A percentile compares a stretch with the other conserved stretches of the same genome.
phyloP scores from a whole-genome alignment of 2,797 vertebrate species.

The Lerista edwardsae region DNA sequence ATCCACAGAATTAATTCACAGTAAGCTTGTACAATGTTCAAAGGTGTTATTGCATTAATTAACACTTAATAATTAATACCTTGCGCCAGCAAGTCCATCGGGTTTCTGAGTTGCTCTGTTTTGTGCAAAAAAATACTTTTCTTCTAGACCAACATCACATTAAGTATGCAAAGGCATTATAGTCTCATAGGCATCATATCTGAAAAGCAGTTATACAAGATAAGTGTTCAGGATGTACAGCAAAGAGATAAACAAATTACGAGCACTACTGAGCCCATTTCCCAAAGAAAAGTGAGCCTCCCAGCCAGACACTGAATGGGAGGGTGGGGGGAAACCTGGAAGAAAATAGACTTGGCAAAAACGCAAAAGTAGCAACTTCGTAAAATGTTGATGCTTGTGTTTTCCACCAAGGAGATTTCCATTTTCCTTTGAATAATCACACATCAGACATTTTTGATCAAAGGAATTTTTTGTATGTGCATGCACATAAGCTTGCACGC shows the following conservation, averaged over 20 bases:
- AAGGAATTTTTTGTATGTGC: background rate
- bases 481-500: too few relatives aligned
- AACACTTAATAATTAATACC: slow-evolving; percentile 58
- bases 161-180: background rate
- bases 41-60: slow-evolving; percentile 52
- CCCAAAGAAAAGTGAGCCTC: background rate
- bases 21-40: slow-evolving; percentile 43
- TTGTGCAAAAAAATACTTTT: slow-evolving; percentile 46
- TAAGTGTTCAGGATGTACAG: slow-evolving; percentile 22
- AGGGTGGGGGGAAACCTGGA: slow-evolving; percentile 14
- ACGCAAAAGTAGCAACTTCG: slow-evolving; percentile 31
- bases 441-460: slow-evolving; percentile 2
- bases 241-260: background rate
- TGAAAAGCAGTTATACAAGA: background rate
- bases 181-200: background rate
- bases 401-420: background rate
- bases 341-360: slow-evolving; percentile 35
- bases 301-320: background rate
- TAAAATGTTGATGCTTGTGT: slow-evolving; percentile 26
- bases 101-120: slow-evolving; percentile 1
- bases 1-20: slow-evolving; percentile 45
- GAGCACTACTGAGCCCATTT: slow-evolving; percentile 4
- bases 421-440: slow-evolving; percentile 37
- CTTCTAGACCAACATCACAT: background rate
- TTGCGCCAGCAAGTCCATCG: slow-evolving; percentile 4